Base-by-base conservation (phyloP, 2,113 vertebrate species). In the Syngnathus floridae region DNA sequence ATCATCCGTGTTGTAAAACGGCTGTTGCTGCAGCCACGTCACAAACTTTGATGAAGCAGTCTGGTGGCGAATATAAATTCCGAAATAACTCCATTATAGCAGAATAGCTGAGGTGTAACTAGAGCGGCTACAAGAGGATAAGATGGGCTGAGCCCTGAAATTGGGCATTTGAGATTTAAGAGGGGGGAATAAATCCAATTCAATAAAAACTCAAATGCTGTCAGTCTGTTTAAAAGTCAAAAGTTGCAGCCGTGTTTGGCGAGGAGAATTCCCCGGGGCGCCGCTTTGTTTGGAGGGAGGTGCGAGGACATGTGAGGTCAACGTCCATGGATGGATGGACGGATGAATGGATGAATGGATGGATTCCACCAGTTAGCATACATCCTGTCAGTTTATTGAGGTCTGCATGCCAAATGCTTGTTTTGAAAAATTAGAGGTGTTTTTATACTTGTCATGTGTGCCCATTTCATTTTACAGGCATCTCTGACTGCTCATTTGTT, bases 1-100 rank as follows among this genome's bases (percentile, higher is more conserved):
- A 82, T 81, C 79, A 71, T 67, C 79, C 41, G 66, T 61, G 62
- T 76, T 68, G 71, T 86, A 81, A 83, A 82, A 83, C 70, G 81
- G 65, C 77, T 81, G 82, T 88, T 82, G 79, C 66, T 35, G n/a
- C 56, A 51, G 69, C 70, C 70, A 46, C 57, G 62, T 82, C 82
- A 79, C 11, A 63, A 72, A 75, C 41, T 69, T 46, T 79, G 84
- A 88, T 86, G 78, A 86, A 88, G 86, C 65, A 66, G 65, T 84
- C 79, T 69, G 66, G 69, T 66, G 74, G 72, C n/a, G 58, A 63
- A 61, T 52, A 57, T 56, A 73, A 76, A 68, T 51, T 13, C 11
- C 14, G 31, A 22, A 49, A 61, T 57, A 48, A 67, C 8, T 54
- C 55, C 41, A 67, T 62, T n/a, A 60, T 14, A 56, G 21, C 21